A percentile compares a stretch with the other conserved stretches of the same genome.
Conservation (phyloP, 2,797 vertebrate species). For the Leuciscus waleckii region DNA sequence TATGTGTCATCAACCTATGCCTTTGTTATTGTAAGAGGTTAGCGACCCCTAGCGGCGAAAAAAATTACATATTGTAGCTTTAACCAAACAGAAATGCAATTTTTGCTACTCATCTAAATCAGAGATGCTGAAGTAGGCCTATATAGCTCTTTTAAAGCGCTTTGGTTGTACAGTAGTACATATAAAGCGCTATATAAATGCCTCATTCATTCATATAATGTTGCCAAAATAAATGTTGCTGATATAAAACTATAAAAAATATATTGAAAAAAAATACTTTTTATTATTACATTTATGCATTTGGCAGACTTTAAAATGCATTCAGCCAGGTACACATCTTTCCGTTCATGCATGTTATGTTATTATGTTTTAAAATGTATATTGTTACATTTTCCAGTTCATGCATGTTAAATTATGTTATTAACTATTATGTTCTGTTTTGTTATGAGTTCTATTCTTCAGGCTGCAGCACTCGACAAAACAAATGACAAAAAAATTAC, state of each 20-base stretch:
- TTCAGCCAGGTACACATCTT: neutral
- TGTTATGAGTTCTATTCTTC: neutral
- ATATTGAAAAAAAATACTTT: neutral
- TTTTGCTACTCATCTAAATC: neutral
- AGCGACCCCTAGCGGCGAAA: too few species aligned
- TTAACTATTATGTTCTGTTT: neutral
- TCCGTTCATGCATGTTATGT: neutral
- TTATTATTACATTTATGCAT: neutral
- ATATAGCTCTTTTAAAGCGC: too few species aligned
- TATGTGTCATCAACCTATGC: too few species aligned
- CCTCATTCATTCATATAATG: neutral
- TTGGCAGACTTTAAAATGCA: neutral
- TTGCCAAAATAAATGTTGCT: neutral
- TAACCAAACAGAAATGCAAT: neutral
- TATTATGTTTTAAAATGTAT: neutral
- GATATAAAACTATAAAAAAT: neutral
- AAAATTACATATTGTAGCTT: too few species aligned
- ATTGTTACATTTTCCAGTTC: neutral
- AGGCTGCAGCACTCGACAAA: neutral
- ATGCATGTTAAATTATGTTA: neutral
- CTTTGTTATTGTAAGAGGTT: too few species aligned
- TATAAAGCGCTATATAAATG: too few species aligned
- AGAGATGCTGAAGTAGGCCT: neutral
- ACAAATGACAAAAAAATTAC: neutral
- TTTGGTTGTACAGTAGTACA: too few species aligned